These are phyloP conservation scores for Temnothorax unifasciatus DNA, from an alignment of 2,888 invertebrate genomes.

Conservation along the genomic window DNA sequence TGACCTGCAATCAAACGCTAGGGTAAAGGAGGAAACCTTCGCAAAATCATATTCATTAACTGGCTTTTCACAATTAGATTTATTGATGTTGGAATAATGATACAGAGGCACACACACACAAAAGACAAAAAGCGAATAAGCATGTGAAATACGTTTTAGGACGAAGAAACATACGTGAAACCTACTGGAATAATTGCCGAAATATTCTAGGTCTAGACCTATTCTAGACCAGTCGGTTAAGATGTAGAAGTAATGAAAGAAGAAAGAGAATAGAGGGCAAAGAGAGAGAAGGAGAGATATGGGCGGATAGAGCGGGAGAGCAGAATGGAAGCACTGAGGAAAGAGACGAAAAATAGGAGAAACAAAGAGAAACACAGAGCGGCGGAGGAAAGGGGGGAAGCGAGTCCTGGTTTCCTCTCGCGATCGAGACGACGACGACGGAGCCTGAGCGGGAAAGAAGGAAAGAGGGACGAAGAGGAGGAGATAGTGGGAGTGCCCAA, in stretches of 20 bases:
- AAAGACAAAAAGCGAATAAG: background rate
- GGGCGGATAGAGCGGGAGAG: constrained; percentile 55
- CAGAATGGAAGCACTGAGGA: constrained; percentile 59
- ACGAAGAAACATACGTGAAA: constrained; percentile 59
- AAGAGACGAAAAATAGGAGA: constrained; percentile 73
- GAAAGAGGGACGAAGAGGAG: constrained; percentile 62
- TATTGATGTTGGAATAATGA: background rate
- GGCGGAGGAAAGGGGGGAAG: constrained; percentile 51
- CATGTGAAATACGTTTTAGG: constrained; percentile 14
- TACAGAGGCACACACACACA: constrained; percentile 19
- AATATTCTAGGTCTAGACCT: constrained; percentile 82
- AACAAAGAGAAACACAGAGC: constrained; percentile 70
- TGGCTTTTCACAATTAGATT: constrained; percentile 46
- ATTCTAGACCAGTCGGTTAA: constrained; percentile 71
- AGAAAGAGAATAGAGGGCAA: constrained; percentile 22
- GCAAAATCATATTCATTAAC: constrained; percentile 73
- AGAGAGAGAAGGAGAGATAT: constrained; percentile 55
- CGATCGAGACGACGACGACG: constrained; percentile 55
- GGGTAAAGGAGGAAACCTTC: constrained; percentile 60
- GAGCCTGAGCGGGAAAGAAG: constrained; percentile 61
- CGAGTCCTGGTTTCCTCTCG: constrained; percentile 55
- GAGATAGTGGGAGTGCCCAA: constrained; percentile 84
- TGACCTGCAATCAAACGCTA: constrained; percentile 64
- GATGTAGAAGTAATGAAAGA: constrained; percentile 63
- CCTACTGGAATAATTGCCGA: constrained; percentile 81